phyloP scores from a whole-genome alignment of 2,113 vertebrate species.

The Artemisiospiza belli region DNA sequence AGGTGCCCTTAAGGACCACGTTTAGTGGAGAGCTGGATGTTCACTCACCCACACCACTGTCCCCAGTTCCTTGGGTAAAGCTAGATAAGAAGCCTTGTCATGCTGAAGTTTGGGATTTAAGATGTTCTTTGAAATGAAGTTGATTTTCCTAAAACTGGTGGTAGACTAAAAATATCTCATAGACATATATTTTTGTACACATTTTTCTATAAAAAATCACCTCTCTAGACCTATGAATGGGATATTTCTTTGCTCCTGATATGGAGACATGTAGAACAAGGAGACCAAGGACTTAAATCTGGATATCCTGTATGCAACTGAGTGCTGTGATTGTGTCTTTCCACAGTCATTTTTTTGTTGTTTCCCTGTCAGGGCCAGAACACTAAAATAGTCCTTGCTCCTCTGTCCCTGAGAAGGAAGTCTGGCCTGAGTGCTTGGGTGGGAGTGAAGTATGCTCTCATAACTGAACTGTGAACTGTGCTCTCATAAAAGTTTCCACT shows the following conservation, averaged over 20 bases:
- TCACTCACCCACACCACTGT: background rate
- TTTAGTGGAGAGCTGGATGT: background rate
- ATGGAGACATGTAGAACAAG: background rate
- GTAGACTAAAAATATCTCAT: background rate
- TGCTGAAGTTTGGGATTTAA: background rate
- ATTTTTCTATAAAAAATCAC: background rate
- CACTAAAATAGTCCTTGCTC: background rate
- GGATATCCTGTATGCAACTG: background rate
- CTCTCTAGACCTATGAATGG: background rate
- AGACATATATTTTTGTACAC: background rate
- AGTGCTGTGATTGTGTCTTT: slow-evolving; percentile 2
- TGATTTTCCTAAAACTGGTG: background rate
- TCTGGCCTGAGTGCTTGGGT: background rate
- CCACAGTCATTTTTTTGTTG: background rate
- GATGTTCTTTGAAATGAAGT: background rate
- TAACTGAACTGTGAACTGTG: background rate
- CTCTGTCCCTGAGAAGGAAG: background rate
- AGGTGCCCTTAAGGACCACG: background rate
- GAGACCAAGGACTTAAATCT: background rate
- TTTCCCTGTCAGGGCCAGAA: background rate
- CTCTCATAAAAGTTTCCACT: background rate
- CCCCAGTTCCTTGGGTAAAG: background rate
- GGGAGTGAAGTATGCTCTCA: background rate
- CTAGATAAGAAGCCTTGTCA: background rate
- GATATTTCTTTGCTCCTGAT: background rate